phyloP scores from a whole-genome alignment of 2,797 vertebrate genomes.

The Morus bassanus region DNA sequence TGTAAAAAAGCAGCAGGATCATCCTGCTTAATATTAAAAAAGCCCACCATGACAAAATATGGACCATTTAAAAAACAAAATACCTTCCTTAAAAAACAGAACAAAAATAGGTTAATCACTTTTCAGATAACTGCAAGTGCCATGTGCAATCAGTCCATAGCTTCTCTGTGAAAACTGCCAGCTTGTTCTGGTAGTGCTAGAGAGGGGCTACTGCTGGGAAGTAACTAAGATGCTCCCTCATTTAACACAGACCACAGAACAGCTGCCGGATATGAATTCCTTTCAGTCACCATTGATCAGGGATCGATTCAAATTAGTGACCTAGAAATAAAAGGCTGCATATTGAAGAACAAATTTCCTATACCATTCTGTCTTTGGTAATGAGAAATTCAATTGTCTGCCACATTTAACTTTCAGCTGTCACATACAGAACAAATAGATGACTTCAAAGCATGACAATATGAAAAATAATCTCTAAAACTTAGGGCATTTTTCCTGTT shows the following conservation, averaged over 20 bases:
- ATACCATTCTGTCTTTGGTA: neutral
- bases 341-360: conserved; percentile 40
- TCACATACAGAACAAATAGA: neutral
- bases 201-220: conserved; percentile 4
- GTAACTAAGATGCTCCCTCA: neutral
- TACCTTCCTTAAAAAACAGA: neutral
- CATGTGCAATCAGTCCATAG: neutral
- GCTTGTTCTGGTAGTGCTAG: neutral
- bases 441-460: neutral
- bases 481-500: neutral
- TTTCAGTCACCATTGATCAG: conserved; percentile 53
- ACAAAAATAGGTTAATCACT: conserved; percentile 4
- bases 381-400: conserved; percentile 20
- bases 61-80: neutral
- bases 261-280: conserved; percentile 54
- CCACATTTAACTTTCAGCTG: neutral
- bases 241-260: conserved; percentile 44
- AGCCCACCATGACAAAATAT: neutral
- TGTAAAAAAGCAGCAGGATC: neutral
- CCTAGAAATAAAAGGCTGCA: conserved; percentile 49
- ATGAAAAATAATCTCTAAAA: neutral
- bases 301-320: conserved; percentile 61
- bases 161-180: neutral
- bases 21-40: neutral
- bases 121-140: neutral